Evolutionary conservation across 2,797 vertebrate species (phyloP), one percentile per base, ranked within the genome.

Genomic region (Neoniphon sammara): DNA sequence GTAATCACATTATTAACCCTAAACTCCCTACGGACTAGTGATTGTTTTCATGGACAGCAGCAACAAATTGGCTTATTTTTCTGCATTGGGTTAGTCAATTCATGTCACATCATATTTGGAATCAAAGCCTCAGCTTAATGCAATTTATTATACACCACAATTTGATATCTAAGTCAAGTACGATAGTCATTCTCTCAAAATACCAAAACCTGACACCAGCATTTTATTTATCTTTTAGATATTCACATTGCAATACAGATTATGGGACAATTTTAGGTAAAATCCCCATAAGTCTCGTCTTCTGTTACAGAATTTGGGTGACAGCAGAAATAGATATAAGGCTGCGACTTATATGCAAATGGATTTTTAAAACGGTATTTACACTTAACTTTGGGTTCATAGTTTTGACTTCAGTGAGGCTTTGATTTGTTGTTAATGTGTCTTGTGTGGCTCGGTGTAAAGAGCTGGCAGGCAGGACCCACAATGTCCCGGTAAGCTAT

Each of bases 401-500:
- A 59, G 5, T 52, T 65, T 81, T 79, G 11, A 4, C 70, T 78
- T 3, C 34, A 18, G 42, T 25, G 44, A 63, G 27, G 47, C 47
- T 77, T 84, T 82, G 74, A 82, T 87, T 81, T 76, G 66, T 68
- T 66, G 66, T 81, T 84, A 80, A 64, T 75, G 59, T 46, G 59
- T 84, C 74, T 80, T 77, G 67, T 82, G 65, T 80, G 39, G 34
- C 39, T 31, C 61, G 66, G 75, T 83, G 54, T 79, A 83, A 79
- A 39, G 77, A 79, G 73, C 82, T 84, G 88, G 84, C 89, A 86
- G 86, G 82, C 66, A 74, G 66, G 66, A 71, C 46, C 75, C 42
- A 34, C 86, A 78, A 75, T 78, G 57, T 77, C 77, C 81, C 72
- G n/a, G 50, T 66, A 77, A 89, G 75, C 83, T 83, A 88, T 92